Evolutionary conservation across 2,797 vertebrate genomes (phyloP), one percentile per base, ranked within the genome.

Genomic region (Salmo trutta): DNA sequence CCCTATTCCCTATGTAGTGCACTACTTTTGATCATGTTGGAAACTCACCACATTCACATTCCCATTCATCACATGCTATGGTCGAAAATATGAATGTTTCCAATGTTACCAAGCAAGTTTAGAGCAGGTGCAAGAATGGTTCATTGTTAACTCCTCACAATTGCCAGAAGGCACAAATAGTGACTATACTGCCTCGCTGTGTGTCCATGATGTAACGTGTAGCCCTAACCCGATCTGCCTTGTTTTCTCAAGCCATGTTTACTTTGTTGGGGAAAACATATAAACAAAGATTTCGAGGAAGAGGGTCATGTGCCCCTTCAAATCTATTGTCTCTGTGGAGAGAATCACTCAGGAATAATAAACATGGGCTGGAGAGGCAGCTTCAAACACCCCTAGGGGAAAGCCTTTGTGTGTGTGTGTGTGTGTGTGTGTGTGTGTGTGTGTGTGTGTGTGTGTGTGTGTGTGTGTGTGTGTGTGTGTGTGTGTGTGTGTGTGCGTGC

Each of bases 301-400:
- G 71, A 78, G 67, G 66, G 29, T 7, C 66, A 47, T 68, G 74
- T 51, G 16, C 54, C 67, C 72, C 75, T 59, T 72, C 54, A 56
- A 74, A 95, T 93, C 94, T 91, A 94, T 91, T 95, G 91, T 90
- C 94, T 88, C 93, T 92, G 91, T 93, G 93, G 94, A 94, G 93
- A 93, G 93, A 93, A 93, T 92, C 92, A 82, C 91, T 92, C 83
- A 94, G 94, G 92, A 90, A 95, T 94, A 96, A 96, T 93, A 95
- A 96, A 94, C 92, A 95, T 65, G 81, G 85, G 77, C 84, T 91
- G 90, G 89, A 90, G 89, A 91, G 90, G 88, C 82, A 86, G 90
- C 91, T 93, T 73, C 68, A 54, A 93, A 94, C 93, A 92, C 92
- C 93, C 94, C 91, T 89, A 92, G 88, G 91, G 91, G 90, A 93